Conservation (phyloP, 2,113 vertebrate genomes). For the Gallinago jamesoni region DNA sequence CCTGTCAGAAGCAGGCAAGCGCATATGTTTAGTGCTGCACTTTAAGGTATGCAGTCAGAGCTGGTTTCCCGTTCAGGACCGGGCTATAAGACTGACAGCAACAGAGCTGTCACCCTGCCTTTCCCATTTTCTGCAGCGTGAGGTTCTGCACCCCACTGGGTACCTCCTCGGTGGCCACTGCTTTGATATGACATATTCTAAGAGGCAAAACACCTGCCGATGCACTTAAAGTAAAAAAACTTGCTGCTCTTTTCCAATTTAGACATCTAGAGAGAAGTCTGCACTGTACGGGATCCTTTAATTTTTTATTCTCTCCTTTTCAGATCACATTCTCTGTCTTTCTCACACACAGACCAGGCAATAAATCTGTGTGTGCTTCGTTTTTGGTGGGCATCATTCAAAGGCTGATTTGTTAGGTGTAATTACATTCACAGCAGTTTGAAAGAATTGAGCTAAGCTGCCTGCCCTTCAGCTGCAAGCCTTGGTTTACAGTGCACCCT, state of each 20-base stretch:
- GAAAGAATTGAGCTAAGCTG: constrained; percentile 65
- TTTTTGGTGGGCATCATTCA: constrained; percentile 65
- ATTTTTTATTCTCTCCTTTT: constrained; percentile 57
- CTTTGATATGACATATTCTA: constrained; percentile 31
- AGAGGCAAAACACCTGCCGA: constrained; percentile 49
- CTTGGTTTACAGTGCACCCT: constrained; percentile 49
- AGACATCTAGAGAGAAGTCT: not conserved
- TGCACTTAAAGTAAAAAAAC: constrained; percentile 19
- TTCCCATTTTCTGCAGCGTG: not conserved
- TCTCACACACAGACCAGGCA: constrained; percentile 42
- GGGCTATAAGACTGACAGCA: not conserved
- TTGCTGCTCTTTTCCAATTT: constrained; percentile 39
- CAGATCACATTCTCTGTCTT: constrained; percentile 38
- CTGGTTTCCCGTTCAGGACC: not conserved
- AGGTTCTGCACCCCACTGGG: not conserved
- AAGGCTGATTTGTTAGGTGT: constrained; percentile 68
- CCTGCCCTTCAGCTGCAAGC: constrained; percentile 62
- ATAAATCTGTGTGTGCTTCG: constrained; percentile 60
- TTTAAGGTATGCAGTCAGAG: constrained; percentile 41
- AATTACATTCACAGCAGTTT: constrained; percentile 67
- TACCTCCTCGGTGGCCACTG: constrained; percentile 9
- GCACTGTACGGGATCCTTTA: not conserved
- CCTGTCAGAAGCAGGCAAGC: constrained; percentile 51
- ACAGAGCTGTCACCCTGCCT: not conserved
- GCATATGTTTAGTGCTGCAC: constrained; percentile 60